Conservation (phyloP, 2,113 vertebrate genomes). For the Callospermophilus lateralis region DNA sequence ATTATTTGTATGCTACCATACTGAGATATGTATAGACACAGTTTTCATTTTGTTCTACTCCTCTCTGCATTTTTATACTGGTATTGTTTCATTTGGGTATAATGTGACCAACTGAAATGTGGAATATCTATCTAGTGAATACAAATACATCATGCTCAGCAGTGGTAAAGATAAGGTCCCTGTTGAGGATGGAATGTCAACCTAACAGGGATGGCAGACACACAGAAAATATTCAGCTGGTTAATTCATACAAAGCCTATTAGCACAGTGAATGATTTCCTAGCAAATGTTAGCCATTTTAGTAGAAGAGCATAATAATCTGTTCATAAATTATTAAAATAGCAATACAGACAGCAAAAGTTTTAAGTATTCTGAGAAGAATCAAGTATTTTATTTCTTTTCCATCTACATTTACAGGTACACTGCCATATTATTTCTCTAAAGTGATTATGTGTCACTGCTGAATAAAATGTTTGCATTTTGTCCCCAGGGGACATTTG, state of each 20-base stretch:
- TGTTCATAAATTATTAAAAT: background rate
- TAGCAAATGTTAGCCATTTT: background rate
- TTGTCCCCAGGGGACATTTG: background rate
- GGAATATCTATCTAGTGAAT: background rate
- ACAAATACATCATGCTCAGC: background rate
- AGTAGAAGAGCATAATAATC: background rate
- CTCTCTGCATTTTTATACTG: background rate
- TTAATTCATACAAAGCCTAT: background rate
- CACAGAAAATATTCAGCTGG: background rate
- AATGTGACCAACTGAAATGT: background rate
- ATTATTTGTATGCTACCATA: background rate
- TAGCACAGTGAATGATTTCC: background rate
- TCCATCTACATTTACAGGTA: background rate
- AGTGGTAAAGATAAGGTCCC: background rate
- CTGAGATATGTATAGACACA: background rate
- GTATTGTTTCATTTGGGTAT: background rate
- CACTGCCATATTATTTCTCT: background rate
- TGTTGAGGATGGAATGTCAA: background rate
- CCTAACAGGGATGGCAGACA: background rate
- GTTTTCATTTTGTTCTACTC: background rate
- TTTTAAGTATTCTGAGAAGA: constrained; percentile 4
- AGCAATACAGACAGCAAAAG: background rate
- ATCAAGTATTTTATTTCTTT: background rate
- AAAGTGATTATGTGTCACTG: background rate
- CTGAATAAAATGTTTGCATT: constrained; percentile 12